Evolutionary conservation across 2,797 vertebrate genomes (phyloP).

Genomic region (Sebastes matsubarae): DNA sequence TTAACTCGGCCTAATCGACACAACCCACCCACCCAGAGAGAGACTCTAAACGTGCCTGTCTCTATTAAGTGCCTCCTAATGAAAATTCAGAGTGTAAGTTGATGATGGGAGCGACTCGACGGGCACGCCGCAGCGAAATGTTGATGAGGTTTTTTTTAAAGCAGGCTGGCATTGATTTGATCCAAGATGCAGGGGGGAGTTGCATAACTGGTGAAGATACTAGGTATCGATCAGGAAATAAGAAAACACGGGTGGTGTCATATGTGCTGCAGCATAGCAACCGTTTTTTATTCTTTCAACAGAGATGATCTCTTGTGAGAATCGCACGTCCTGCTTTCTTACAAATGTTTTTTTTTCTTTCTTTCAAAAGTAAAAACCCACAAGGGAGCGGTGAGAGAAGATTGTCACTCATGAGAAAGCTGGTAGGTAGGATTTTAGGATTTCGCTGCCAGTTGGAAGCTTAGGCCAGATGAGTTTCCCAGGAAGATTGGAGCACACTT

Average conservation of each 20-base stretch:
- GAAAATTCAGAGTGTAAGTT: conserved; percentile 62
- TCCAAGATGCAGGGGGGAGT: conserved; percentile 24
- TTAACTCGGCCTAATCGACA: conserved; percentile 70
- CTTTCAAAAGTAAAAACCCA: conserved; percentile 41
- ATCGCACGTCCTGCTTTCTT: conserved; percentile 29
- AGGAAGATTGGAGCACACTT: conserved; percentile 60
- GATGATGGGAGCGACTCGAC: conserved; percentile 48
- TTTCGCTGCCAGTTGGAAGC: conserved; percentile 72
- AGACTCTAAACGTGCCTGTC: conserved; percentile 64
- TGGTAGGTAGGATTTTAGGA: conserved; percentile 72
- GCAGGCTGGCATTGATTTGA: conserved; percentile 59
- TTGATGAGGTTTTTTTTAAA: conserved; percentile 53
- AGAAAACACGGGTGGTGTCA: conserved; percentile 20
- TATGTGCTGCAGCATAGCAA: conserved; percentile 16
- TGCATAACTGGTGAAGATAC: conserved; percentile 44
- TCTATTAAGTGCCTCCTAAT: conserved; percentile 72
- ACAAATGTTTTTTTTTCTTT: background rate
- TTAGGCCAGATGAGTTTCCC: conserved; percentile 77
- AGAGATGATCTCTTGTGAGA: conserved; percentile 36
- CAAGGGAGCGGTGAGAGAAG: conserved; percentile 52
- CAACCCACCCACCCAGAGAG: conserved; percentile 56
- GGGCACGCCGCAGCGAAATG: conserved; percentile 39
- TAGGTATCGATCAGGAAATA: conserved; percentile 52
- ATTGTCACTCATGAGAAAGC: conserved; percentile 75
- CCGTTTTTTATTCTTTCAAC: conserved; percentile 26